Evolutionary conservation across 1,140 invertebrate genomes (phyloP), one percentile per base, ranked within the genome.

Genomic region (Drosophila nigrodunni): DNA sequence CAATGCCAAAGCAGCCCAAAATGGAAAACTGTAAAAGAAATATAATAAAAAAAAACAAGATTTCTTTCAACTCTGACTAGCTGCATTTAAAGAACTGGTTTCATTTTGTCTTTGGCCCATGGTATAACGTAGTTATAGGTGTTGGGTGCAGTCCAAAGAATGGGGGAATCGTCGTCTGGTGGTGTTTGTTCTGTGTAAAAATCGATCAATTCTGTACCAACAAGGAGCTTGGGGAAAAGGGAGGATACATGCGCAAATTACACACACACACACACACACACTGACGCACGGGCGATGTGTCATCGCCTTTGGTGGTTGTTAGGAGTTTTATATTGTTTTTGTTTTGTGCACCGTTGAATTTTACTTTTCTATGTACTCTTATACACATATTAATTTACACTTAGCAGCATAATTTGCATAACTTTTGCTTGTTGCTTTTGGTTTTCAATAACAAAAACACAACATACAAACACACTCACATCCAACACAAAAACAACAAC

Each of bases 391-490:
- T 41, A 61, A 55, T 66, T 68, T 67, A 73, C 64, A 79, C 62
- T 78, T 46, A 62, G 78, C 39, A 73, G 58, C 58, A 74, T 57
- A 78, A 72, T 82, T 88, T 79, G 82, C 83, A 79, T 88, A 88
- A 88, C 68, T 88, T 88, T 82, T 65, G 69, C 64, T 77, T 68
- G 71, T 57, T 66, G 11, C 34, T 72, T 55, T 59, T 66, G 77
- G 66, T 83, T 88, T 88, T 83, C 80, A 87, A 89, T 87, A 87
- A 87, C 83, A 87, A 87, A 86, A 74, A 70, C 76, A 83, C 8
- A 35, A 47, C 18, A 15, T 62, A 65, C 61, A 65, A 25, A 64
- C 60, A 57, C 41, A 35, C 34, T 39, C 34, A 43, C 21, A 71
- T 50, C 69, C 57, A 74, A 67, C 79, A 86, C 47, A 74, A 68